Evolutionary conservation across 2,888 invertebrate genomes (phyloP).

Genomic region (Drosophila mimetica): DNA sequence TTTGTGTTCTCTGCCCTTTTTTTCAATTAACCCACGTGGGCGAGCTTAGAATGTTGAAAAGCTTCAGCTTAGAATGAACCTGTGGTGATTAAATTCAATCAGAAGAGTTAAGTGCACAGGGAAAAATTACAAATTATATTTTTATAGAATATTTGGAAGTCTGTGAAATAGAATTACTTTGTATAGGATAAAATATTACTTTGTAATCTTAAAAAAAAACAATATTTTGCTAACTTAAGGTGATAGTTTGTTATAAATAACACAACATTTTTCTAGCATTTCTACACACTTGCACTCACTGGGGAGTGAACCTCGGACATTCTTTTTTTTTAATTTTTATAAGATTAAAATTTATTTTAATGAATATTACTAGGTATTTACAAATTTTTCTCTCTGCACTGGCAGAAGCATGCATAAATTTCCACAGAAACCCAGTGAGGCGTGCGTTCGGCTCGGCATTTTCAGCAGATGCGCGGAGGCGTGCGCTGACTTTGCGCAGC

Average conservation of each 20-base stretch:
- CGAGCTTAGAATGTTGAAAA: conserved; percentile 26
- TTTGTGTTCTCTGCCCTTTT: conserved; percentile 18
- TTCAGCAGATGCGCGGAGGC: conserved; percentile 20
- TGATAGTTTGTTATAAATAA: too few species aligned
- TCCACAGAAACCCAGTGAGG: conserved; percentile 48
- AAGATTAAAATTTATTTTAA: too few species aligned
- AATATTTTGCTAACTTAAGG: too few species aligned
- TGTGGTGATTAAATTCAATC: conserved; percentile 29
- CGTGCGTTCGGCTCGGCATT: conserved; percentile 30
- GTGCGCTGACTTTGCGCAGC: conserved; percentile 63
- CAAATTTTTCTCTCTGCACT: background rate
- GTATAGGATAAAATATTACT: too few species aligned
- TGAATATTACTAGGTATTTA: background rate
- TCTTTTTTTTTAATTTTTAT: too few species aligned
- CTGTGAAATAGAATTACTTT: too few species aligned
- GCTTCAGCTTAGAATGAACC: conserved; percentile 35
- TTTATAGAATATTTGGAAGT: too few species aligned
- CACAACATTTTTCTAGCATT: too few species aligned
- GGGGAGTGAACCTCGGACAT: too few species aligned
- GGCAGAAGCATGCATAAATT: conserved; percentile 38
- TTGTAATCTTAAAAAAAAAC: too few species aligned
- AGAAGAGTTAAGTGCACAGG: conserved; percentile 12
- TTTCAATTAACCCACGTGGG: conserved; percentile 46
- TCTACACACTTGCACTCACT: too few species aligned
- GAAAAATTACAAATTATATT: background rate